Conservation (phyloP, 2,113 vertebrate species). For the Corythornis vintsioides region DNA sequence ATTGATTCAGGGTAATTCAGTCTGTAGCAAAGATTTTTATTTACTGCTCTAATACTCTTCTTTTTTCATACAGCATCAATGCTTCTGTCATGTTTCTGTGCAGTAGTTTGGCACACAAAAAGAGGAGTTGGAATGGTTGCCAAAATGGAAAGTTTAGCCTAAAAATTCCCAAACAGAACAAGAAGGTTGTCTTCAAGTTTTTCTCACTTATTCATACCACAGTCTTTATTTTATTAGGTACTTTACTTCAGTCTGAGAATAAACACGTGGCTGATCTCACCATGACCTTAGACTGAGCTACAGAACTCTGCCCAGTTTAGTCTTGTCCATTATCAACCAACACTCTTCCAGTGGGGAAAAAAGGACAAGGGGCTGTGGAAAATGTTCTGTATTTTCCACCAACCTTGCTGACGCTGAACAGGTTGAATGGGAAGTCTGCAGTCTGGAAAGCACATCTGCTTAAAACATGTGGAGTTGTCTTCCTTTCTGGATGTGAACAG, state of each 20-base stretch:
- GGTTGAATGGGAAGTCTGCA: neutral
- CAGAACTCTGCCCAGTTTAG: neutral
- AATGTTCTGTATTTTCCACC: neutral
- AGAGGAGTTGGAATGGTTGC: neutral
- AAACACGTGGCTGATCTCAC: neutral
- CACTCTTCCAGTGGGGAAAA: neutral
- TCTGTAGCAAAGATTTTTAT: neutral
- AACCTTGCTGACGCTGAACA: neutral
- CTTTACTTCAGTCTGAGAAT: neutral
- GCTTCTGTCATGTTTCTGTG: neutral
- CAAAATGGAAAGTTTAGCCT: neutral
- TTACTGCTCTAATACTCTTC: neutral
- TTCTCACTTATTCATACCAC: neutral
- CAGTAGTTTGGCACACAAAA: neutral
- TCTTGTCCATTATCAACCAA: neutral
- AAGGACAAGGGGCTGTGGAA: neutral
- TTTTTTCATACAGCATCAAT: neutral
- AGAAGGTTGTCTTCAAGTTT: neutral
- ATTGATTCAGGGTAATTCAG: neutral
- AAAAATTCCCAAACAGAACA: neutral
- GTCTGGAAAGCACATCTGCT: constrained; percentile 21
- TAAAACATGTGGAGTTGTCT: constrained; percentile 12
- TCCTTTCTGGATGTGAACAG: neutral
- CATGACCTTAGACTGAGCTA: neutral
- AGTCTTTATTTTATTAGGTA: neutral